Conservation (phyloP, 2,888 invertebrate species). For the Aspidapion aeneum region DNA sequence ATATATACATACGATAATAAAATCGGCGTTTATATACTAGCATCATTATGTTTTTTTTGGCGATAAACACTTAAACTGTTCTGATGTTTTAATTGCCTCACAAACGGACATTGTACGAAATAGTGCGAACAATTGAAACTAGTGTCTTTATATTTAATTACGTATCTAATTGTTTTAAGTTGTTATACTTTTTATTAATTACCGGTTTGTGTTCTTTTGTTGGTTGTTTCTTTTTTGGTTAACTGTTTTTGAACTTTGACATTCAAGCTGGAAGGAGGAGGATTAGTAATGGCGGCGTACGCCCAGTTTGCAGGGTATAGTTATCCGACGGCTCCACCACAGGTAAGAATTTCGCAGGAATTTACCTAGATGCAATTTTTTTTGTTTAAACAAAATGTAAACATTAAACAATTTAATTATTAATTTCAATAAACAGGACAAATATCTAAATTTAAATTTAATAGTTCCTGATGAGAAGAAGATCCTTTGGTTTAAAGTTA, state of each 20-base stretch:
- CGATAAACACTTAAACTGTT: neutral
- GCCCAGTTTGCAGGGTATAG: constrained; percentile 87
- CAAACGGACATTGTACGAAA: neutral
- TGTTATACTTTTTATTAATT: neutral
- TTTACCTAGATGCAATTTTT: neutral
- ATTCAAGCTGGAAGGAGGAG: constrained; percentile 10
- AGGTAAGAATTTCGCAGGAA: constrained; percentile 56
- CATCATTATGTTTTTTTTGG: neutral
- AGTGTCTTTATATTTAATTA: neutral
- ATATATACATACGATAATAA: no score
- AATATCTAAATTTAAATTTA: no score
- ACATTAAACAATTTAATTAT: neutral
- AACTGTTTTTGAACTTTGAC: constrained; percentile 4
- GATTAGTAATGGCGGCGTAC: constrained; percentile 67
- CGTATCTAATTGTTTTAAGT: no score
- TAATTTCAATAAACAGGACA: no score
- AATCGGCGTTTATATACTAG: no score
- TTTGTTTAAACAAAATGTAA: neutral
- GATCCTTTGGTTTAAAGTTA: no score
- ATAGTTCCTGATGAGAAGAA: no score
- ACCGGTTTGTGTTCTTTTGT: no score
- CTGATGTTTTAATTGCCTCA: neutral
- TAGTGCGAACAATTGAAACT: neutral
- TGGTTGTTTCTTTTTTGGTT: neutral
- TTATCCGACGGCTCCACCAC: constrained; percentile 87